Base-by-base conservation (phyloP, 2,888 invertebrate species). In the Acanthopleura granulata region DNA sequence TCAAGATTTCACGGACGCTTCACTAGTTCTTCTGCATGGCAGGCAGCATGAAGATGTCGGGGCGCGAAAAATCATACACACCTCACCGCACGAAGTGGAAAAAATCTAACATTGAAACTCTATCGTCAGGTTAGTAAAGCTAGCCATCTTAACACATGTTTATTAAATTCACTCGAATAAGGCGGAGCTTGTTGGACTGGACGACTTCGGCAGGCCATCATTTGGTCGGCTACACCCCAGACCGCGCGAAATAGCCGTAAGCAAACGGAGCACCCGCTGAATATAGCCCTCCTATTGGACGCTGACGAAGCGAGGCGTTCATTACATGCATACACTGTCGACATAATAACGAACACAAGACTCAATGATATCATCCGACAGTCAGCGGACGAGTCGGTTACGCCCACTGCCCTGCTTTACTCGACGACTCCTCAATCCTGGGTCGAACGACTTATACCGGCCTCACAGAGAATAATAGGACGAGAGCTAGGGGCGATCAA, bases 51-150 rank as follows among this genome's bases (percentile, higher is more conserved):
- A 22, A 62, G 25, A 22, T 62, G 62, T 22, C 25, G 62, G 62
- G 25, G 62, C 62, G 62, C 62, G 15, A 62, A 62, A 15, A 62
- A 62, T 62, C 62, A 62, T 62, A 62, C 25, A 62, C 62, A 62
- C 62, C 62, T 62, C 62, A 62, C 62, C 62, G 62, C 62, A 62
- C 62, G n/a, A 22, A 62, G 62, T 62, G 62, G 62, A 62, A 62
- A 62, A 62, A 62, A 62, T 62, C 62, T 62, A 22, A 62, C 62
- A 62, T 62, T 62, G 62, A 62, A 62, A 62, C 62, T 62, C 62
- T 62, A 62, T 62, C 62, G 62, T 22, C 25, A 15, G 15, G 62
- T 62, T 62, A 62, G 62, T n/a, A 62, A 62, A 62, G 12, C 62
- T 22, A 62, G 62, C 25, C 62, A 62, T 62, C 62, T 15, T n/a